Evolutionary conservation across 1,140 invertebrate species (phyloP).

Genomic region (Drosophila kepulauana): DNA sequence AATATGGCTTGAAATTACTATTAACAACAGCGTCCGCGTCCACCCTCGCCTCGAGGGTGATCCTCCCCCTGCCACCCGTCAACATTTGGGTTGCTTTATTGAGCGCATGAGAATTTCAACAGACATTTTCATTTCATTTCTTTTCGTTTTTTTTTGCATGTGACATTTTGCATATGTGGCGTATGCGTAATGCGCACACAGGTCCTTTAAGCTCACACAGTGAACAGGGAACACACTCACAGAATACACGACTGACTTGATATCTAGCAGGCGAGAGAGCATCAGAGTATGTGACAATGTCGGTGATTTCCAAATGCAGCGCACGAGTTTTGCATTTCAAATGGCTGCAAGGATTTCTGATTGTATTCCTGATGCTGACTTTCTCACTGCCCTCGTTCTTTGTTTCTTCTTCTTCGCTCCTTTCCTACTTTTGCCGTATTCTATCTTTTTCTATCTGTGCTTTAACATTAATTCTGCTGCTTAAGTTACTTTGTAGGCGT

Average conservation of each 20-base stretch:
- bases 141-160: not conserved
- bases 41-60: not conserved
- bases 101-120: constrained; percentile 62
- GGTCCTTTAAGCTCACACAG: constrained; percentile 24
- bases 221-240: not conserved
- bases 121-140: constrained; percentile 34
- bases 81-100: constrained; percentile 55
- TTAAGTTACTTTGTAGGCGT: constrained; percentile 19
- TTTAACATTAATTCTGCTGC: constrained; percentile 61
- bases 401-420: not conserved
- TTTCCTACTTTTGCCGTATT: not conserved
- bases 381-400: not conserved
- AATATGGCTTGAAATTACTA: constrained; percentile 76
- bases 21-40: constrained; percentile 45
- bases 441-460: constrained; percentile 7
- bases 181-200: constrained; percentile 62
- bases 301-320: constrained; percentile 63
- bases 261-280: constrained; percentile 31
- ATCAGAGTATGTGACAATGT: constrained; percentile 61
- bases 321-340: constrained; percentile 57
- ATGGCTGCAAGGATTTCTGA: constrained; percentile 38
- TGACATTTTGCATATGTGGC: constrained; percentile 65
- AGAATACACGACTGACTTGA: constrained; percentile 28
- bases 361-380: constrained; percentile 33
- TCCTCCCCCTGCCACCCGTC: not conserved